Conservation (phyloP, 2,113 vertebrate species). For the Pomatorhinus ruficollis region DNA sequence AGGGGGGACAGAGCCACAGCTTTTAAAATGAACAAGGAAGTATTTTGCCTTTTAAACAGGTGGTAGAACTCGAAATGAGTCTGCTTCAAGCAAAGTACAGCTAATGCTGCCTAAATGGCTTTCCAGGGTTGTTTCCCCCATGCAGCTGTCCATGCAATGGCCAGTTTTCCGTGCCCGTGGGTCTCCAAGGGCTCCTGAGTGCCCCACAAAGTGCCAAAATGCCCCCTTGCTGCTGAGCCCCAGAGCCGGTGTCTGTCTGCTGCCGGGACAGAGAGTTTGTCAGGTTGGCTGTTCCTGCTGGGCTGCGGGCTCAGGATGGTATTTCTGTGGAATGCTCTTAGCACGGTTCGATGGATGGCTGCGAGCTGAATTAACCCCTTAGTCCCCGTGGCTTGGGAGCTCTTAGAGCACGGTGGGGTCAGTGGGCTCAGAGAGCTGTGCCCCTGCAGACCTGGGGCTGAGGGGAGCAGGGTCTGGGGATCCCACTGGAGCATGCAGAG, state of each 20-base stretch:
- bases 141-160: not conserved
- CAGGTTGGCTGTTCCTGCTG: not conserved
- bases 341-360: not conserved
- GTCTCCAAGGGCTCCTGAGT: not conserved
- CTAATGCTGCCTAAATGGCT: not conserved
- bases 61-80: not conserved
- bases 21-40: not conserved
- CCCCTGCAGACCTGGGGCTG: not conserved
- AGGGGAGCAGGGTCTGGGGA: fast-evolving
- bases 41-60: constrained; percentile 6
- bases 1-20: not conserved
- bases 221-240: not conserved
- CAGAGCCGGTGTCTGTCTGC: not conserved
- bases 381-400: not conserved
- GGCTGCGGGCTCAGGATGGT: not conserved
- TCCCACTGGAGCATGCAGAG: not conserved
- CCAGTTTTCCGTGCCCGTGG: not conserved
- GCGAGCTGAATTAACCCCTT: constrained; percentile 20
- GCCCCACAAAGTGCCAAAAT: not conserved
- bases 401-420: fast-evolving
- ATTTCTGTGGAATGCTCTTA: constrained; percentile 50
- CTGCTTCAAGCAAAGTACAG: not conserved
- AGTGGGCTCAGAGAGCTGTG: not conserved
- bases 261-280: not conserved
- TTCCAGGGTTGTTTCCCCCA: not conserved